Evolutionary conservation across 2,113 vertebrate species (phyloP).

Genomic region (Eublepharis macularius): DNA sequence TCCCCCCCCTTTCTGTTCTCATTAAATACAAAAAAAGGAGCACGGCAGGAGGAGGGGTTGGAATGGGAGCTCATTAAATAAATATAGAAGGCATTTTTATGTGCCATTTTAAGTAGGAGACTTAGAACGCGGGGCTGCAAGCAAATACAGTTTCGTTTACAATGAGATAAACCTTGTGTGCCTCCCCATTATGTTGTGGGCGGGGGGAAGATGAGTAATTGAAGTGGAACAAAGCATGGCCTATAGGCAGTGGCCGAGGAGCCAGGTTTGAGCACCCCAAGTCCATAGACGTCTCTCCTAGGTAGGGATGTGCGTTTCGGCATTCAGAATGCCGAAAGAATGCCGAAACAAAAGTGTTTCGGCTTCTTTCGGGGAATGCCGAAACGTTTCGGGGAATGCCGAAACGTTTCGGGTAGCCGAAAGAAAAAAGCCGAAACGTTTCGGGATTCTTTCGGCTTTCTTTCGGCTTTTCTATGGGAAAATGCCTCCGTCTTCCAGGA

Average conservation of each 20-base stretch:
- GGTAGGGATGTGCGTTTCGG: no score
- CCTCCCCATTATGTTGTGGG: neutral
- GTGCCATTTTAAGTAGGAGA: constrained; percentile 32
- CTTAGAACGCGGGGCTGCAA: constrained; percentile 30
- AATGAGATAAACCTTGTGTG: constrained; percentile 10
- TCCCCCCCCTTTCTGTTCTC: constrained; percentile 52
- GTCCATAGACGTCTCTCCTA: no score
- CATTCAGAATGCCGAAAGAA: no score
- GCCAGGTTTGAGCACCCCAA: no score
- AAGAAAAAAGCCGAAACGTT: no score
- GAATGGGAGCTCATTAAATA: constrained; percentile 40
- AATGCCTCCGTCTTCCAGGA: no score
- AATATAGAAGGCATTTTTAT: constrained; percentile 38
- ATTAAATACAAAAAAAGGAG: constrained; percentile 17
- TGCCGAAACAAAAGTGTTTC: no score
- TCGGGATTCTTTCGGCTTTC: no score
- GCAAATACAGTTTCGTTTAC: constrained; percentile 14
- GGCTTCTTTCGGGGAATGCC: no score
- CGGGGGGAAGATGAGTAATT: accelerated
- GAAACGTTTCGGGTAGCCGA: no score
- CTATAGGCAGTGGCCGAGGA: neutral
- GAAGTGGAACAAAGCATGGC: neutral
- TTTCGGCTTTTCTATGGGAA: no score
- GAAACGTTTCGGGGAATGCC: no score
- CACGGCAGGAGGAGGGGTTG: neutral